Evolutionary conservation across 1,140 invertebrate genomes (phyloP), one percentile per base, ranked within the genome.

Genomic region (Ceratina australensis): DNA sequence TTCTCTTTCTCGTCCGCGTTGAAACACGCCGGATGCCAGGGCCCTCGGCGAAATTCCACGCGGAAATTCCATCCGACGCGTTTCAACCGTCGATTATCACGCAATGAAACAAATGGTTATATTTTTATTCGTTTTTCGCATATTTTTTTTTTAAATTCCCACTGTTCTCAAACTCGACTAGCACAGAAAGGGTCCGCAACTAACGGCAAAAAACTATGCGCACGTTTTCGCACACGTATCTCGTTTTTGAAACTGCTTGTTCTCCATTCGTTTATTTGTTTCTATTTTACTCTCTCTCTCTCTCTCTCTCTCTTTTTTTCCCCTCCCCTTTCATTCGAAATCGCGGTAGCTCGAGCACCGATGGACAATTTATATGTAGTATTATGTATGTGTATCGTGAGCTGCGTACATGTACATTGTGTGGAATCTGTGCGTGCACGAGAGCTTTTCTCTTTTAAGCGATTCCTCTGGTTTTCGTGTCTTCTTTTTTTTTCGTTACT

Each of bases 261-360:
- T 42, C 33, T 42, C 33, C 33, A 10, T 42, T 42, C 33, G 33
- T 42, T 42, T 42, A 10, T 47, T 59, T 59, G 18, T 57, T 28
- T 42, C 18, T 49, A 49, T 49, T 60, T 28, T 16, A 28, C n/a
- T 49, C n/a, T 22, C n/a, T n/a, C n/a, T n/a, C n/a, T n/a, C n/a
- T n/a, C n/a, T n/a, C n/a, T n/a, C 42, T 18, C 20, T 18, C 20
- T n/a, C 22, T 16, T 57, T n/a, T 60, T 24, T 61, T 28, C 18
- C 47, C 18, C 68, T n/a, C 15, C 47, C 42, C 33, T 54, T 15
- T 8, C 42, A 20, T 50, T 42, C 18, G 65, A 60, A 52, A 71
- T 61, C 74, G 74, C 57, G 26, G 47, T 52, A 22, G 49, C 18
- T 76, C 74, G 66, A 61, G 74, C 57, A 59, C 65, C 66, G 47